Evolutionary conservation across 2,797 vertebrate genomes (phyloP).

Genomic region (Ambastaia sidthimunki): DNA sequence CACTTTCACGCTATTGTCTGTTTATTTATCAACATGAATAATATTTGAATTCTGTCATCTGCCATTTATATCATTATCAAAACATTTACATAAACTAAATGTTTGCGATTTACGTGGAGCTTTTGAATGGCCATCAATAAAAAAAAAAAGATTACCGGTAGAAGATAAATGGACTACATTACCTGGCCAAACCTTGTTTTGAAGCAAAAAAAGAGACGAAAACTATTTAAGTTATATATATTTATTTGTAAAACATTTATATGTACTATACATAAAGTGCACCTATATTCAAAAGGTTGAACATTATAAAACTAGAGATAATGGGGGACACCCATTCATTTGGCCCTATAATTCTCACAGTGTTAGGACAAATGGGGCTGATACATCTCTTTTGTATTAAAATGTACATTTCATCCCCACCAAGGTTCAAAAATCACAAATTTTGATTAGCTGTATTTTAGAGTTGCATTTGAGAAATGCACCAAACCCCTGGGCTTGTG

Average conservation of each 20-base stretch:
- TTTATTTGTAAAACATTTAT: constrained; percentile 48
- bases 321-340: not conserved
- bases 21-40: constrained; percentile 9
- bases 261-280: constrained; percentile 35
- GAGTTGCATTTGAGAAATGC: not conserved
- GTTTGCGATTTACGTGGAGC: too few species aligned
- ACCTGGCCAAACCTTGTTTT: too few species aligned
- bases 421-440: not conserved
- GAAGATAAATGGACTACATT: too few species aligned
- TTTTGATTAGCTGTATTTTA: not conserved
- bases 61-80: too few species aligned
- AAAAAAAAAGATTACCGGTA: too few species aligned
- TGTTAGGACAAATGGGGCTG: not conserved
- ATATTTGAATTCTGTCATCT: not conserved
- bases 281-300: not conserved
- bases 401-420: not conserved
- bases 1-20: constrained; percentile 50
- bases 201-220: not conserved
- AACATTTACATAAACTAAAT: too few species aligned
- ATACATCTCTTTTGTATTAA: not conserved
- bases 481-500: not conserved
- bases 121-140: too few species aligned
- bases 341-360: not conserved
- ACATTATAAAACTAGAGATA: not conserved
- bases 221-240: constrained; percentile 36